Conservation (phyloP, 2,113 vertebrate genomes). For the Bos taurus region DNA sequence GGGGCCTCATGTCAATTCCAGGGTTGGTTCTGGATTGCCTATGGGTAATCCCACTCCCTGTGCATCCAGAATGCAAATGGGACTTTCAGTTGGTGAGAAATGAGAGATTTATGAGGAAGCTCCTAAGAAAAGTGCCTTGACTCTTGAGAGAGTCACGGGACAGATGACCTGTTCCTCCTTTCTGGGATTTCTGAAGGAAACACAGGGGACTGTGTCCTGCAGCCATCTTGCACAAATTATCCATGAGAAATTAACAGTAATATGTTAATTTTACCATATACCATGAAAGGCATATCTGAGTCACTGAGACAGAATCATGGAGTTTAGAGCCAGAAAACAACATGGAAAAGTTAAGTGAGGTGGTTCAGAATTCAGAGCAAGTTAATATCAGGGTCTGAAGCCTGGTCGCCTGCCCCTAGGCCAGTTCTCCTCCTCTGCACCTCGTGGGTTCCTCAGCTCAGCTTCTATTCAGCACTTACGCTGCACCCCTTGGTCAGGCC, state of each 20-base stretch:
- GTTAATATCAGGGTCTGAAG: not conserved
- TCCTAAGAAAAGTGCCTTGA: not conserved
- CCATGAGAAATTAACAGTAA: not conserved
- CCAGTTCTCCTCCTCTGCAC: not conserved
- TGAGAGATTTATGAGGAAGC: not conserved
- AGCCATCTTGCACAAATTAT: not conserved
- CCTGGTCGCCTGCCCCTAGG: not conserved
- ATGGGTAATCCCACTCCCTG: not conserved
- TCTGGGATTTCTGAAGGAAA: not conserved
- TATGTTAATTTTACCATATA: too few species aligned
- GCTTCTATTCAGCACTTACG: not conserved
- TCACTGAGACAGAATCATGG: not conserved
- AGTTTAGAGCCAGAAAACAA: not conserved
- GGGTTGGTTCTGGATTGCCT: not conserved
- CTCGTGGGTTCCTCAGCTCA: rapidly evolving
- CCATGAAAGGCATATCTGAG: not conserved
- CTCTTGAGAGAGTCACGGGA: not conserved
- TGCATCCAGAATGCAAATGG: not conserved
- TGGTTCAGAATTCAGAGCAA: not conserved
- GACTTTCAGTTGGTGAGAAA: not conserved
- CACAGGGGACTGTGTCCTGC: too few species aligned
- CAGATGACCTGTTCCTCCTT: not conserved
- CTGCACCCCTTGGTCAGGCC: not conserved
- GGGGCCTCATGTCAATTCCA: not conserved
- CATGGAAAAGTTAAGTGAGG: not conserved